These are phyloP conservation scores for Stenotaenia linearis DNA, from an alignment of 2,888 invertebrate species.

Conservation along the genomic window DNA sequence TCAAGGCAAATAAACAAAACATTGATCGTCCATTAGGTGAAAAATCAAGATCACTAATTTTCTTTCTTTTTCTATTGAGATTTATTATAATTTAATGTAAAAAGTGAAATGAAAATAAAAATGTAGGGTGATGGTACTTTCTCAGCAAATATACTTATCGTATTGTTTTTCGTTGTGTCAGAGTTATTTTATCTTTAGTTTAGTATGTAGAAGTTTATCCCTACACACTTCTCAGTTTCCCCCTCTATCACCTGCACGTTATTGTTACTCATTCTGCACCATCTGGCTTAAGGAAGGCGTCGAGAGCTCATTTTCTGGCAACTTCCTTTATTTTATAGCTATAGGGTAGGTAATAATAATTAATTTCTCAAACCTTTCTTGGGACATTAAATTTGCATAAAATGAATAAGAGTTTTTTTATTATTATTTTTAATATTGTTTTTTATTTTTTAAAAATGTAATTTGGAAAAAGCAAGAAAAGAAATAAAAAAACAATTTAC, in stretches of 20 bases:
- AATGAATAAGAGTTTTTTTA: too few species aligned
- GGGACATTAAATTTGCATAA: neutral
- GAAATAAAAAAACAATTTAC: too few species aligned
- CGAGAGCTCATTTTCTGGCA: neutral
- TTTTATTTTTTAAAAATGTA: too few species aligned
- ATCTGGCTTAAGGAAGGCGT: neutral
- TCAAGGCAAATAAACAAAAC: neutral
- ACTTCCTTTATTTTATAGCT: neutral
- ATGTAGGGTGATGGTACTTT: neutral
- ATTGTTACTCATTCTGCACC: neutral
- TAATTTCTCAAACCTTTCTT: too few species aligned
- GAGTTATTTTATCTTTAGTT: neutral
- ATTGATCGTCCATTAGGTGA: neutral
- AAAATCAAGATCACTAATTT: neutral
- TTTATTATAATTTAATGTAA: neutral
- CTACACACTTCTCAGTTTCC: neutral
- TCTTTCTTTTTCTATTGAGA: neutral
- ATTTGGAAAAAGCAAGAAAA: too few species aligned
- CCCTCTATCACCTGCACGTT: constrained; percentile 14
- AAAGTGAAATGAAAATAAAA: neutral
- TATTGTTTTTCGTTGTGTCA: neutral
- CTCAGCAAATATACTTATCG: neutral
- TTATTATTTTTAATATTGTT: too few species aligned
- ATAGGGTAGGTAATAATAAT: too few species aligned
- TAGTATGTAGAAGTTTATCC: neutral